A percentile compares a stretch with the other conserved stretches of the same genome.
phyloP scores from a whole-genome alignment of 2,797 vertebrate species.

The Psittacula derbiana region DNA sequence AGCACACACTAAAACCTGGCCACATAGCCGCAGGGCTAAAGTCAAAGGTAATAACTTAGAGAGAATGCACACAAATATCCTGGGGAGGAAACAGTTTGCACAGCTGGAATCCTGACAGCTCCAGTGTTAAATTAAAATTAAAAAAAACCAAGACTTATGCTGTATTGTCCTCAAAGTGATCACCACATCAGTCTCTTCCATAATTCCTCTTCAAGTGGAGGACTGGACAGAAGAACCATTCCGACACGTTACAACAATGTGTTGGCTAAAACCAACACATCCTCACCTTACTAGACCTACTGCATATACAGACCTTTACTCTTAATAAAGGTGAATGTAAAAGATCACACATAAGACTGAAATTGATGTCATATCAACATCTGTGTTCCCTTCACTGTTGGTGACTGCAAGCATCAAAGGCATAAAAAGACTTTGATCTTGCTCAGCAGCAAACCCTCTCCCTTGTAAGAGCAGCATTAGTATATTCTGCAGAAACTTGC shows the following conservation, averaged over 20 bases:
- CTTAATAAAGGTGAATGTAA: neutral
- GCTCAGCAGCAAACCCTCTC: neutral
- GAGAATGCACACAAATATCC: neutral
- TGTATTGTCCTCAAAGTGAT: neutral
- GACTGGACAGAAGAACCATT: neutral
- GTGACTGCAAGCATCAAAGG: neutral
- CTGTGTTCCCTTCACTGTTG: neutral
- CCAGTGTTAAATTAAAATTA: neutral
- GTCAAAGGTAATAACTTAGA: neutral
- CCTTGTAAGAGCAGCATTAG: neutral
- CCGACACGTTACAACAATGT: neutral
- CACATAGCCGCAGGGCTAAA: neutral
- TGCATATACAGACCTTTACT: neutral
- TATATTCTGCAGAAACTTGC: neutral
- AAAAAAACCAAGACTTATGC: neutral
- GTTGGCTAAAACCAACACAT: neutral
- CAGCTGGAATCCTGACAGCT: neutral
- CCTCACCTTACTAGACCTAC: neutral
- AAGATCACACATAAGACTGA: neutral
- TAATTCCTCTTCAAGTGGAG: neutral
- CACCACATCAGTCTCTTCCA: neutral
- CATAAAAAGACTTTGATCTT: neutral
- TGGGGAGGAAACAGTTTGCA: neutral
- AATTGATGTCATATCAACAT: neutral
- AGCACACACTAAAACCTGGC: neutral